A percentile compares a stretch with the other conserved stretches of the same genome.
phyloP scores from a whole-genome alignment of 2,888 invertebrate genomes.

The Atrina japonica region DNA sequence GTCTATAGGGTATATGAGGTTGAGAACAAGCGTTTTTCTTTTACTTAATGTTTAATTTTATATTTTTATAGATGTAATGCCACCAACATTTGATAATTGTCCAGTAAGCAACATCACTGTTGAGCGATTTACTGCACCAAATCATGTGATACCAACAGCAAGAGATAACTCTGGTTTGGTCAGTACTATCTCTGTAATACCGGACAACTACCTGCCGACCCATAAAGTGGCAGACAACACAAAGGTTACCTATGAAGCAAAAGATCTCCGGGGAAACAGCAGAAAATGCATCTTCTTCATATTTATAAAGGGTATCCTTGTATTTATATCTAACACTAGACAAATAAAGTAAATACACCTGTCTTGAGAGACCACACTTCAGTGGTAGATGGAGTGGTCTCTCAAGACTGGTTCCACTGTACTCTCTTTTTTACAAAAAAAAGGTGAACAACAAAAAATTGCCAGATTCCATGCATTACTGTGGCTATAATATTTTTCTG shows the following conservation, averaged over 20 bases:
- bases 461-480: too few relatives aligned
- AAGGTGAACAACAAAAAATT: too few relatives aligned
- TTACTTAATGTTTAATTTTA: too few relatives aligned
- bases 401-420: too few relatives aligned
- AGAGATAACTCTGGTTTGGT: conserved; percentile 52
- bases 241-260: conserved; percentile 51
- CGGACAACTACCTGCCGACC: conserved; percentile 40
- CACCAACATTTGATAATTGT: conserved; percentile 57
- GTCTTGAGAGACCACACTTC: too few relatives aligned
- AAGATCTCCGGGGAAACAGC: conserved; percentile 45
- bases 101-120: conserved; percentile 22
- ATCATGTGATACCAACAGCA: conserved; percentile 30
- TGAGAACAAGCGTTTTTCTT: too few relatives aligned
- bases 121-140: conserved; percentile 38
- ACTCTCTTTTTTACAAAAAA: too few relatives aligned
- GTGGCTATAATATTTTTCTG: too few relatives aligned
- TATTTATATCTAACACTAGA: neutral
- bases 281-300: conserved; percentile 52
- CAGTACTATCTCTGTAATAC: conserved; percentile 31
- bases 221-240: conserved; percentile 30
- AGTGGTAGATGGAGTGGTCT: too few relatives aligned
- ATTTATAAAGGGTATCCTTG: conserved; percentile 48
- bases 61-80: conserved; percentile 13
- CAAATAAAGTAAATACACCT: too few relatives aligned
- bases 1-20: too few relatives aligned